Conservation (phyloP, 1,140 invertebrate genomes). For the Conopomorpha cramerella region DNA sequence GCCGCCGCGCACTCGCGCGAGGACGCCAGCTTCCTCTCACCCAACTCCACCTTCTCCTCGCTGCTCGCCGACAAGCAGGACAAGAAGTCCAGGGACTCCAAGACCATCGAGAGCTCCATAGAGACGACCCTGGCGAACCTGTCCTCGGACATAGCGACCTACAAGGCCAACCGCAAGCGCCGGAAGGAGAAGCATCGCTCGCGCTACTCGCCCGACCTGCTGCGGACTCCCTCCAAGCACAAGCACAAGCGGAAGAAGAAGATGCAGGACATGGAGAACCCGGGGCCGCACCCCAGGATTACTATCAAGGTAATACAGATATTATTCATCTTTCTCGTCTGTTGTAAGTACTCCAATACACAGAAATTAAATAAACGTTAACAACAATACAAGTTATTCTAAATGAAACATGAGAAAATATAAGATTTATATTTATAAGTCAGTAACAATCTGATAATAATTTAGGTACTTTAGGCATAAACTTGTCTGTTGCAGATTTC, state of each 20-base stretch:
- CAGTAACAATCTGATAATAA: no score
- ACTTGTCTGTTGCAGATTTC: no score
- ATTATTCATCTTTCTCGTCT: neutral
- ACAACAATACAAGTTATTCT: no score
- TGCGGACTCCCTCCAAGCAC: conserved; percentile 64
- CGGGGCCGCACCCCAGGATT: conserved; percentile 72
- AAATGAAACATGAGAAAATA: no score
- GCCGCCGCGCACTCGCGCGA: no score
- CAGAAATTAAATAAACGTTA: neutral
- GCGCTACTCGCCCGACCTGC: conserved; percentile 68
- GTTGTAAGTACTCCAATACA: neutral
- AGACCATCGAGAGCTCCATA: conserved; percentile 45
- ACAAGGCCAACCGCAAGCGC: conserved; percentile 65
- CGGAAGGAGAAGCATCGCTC: conserved; percentile 72
- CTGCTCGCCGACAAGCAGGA: conserved; percentile 42
- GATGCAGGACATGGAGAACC: conserved; percentile 69
- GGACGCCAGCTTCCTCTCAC: conserved; percentile 31
- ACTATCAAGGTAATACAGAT: conserved; percentile 70
- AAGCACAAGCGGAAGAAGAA: conserved; percentile 76
- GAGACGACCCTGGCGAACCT: conserved; percentile 40
- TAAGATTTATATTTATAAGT: no score
- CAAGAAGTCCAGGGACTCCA: conserved; percentile 22
- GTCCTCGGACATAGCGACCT: conserved; percentile 44
- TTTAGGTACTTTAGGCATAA: no score
- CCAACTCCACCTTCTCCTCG: conserved; percentile 52